A percentile compares a stretch with the other conserved stretches of the same genome.
These are phyloP conservation scores for Glaucomys volans DNA, from an alignment of 2,113 vertebrate genomes.

Conservation along the genomic window DNA sequence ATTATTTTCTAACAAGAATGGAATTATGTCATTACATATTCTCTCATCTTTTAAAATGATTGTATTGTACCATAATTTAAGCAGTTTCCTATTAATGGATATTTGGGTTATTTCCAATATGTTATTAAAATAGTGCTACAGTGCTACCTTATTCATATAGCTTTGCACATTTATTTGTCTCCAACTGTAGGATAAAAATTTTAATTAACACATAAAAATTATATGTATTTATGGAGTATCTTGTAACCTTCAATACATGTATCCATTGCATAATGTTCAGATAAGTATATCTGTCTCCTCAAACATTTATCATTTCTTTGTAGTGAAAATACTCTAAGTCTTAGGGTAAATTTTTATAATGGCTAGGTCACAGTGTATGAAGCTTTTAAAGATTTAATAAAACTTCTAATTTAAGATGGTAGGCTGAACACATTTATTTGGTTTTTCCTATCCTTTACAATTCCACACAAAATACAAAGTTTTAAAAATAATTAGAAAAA, in stretches of 20 bases:
- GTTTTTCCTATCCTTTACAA: not conserved
- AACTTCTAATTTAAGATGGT: not conserved
- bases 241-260: no score
- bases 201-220: not conserved
- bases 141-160: not conserved
- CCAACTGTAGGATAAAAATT: not conserved
- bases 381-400: constrained; percentile 11
- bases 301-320: no score
- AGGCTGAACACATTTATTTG: not conserved
- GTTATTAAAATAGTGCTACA: not conserved
- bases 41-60: not conserved
- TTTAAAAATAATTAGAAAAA: not conserved
- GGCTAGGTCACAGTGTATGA: not conserved
- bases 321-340: not conserved
- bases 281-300: no score
- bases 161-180: not conserved
- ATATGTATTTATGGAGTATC: not conserved
- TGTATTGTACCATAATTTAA: not conserved
- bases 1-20: not conserved
- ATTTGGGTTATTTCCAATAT: not conserved
- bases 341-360: not conserved
- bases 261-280: no score
- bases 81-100: not conserved
- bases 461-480: not conserved
- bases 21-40: not conserved